Percentiles rank a stretch among this genome's conserved stretches.
Evolutionary conservation across 2,888 invertebrate genomes (phyloP).

Genomic region (Synergus gifuensis): DNA sequence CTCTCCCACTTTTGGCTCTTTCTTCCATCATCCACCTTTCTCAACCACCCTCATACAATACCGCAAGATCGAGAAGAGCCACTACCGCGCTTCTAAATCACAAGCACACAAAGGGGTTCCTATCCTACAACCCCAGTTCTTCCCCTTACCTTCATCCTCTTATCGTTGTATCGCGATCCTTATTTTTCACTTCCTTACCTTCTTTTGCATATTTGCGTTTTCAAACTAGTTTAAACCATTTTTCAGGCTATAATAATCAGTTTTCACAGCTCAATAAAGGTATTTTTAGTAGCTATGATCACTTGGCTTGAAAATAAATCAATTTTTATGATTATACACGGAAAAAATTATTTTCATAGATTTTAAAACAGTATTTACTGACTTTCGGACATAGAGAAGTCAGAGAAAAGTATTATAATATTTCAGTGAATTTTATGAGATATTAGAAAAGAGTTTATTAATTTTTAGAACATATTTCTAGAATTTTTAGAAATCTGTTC

Average conservation of each 20-base stretch:
- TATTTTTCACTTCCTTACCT: conserved; percentile 26
- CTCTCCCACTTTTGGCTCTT: conserved; percentile 42
- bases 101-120: conserved; percentile 58
- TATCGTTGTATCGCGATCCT: conserved; percentile 21
- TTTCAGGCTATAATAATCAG: background rate
- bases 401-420: too few relatives aligned
- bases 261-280: too few relatives aligned
- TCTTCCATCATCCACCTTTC: conserved; percentile 44
- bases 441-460: too few relatives aligned
- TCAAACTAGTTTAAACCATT: background rate
- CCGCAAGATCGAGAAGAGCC: conserved; percentile 53
- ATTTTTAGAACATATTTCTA: too few relatives aligned
- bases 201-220: background rate
- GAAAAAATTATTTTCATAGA: too few relatives aligned
- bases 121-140: conserved; percentile 45
- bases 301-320: too few relatives aligned
- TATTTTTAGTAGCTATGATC: too few relatives aligned
- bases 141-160: conserved; percentile 24
- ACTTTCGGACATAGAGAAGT: too few relatives aligned
- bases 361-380: too few relatives aligned
- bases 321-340: too few relatives aligned
- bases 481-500: too few relatives aligned
- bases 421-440: too few relatives aligned
- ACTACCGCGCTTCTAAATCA: conserved; percentile 54
- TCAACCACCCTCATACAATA: conserved; percentile 40